Percentiles rank a stretch among this genome's conserved stretches.
These are phyloP conservation scores for Ametastegia equiseti DNA, from an alignment of 2,888 invertebrate species.

Conservation along the genomic window DNA sequence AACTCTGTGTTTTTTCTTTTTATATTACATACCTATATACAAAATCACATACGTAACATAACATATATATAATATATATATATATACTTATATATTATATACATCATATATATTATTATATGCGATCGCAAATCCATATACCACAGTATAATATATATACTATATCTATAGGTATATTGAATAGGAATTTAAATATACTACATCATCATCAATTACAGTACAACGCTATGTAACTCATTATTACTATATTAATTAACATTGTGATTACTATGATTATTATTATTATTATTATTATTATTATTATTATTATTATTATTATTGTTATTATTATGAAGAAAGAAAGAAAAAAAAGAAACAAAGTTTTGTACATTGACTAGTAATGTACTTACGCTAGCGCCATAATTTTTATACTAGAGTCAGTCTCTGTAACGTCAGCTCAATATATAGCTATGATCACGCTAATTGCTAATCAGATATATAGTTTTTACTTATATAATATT, in stretches of 20 bases:
- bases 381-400: not conserved
- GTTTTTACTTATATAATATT: not conserved
- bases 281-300: not conserved
- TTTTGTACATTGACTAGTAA: slow-evolving; percentile 35
- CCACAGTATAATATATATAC: slow-evolving; percentile 16
- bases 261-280: not conserved
- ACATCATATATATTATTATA: not conserved
- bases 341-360: not conserved
- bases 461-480: not conserved
- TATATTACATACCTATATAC: not conserved
- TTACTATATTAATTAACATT: slow-evolving; percentile 5
- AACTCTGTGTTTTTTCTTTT: slow-evolving; percentile 21
- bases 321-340: not conserved
- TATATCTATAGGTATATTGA: not conserved
- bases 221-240: slow-evolving; percentile 60
- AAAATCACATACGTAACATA: not conserved
- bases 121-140: slow-evolving; percentile 4
- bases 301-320: not conserved
- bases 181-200: slow-evolving; percentile 37
- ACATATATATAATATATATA: not conserved
- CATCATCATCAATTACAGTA: slow-evolving; percentile 65
- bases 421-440: not conserved
- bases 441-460: not conserved
- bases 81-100: not conserved
- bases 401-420: not conserved